Base-by-base conservation (phyloP, 2,888 invertebrate species). In the Stenolophus ochropezus region DNA sequence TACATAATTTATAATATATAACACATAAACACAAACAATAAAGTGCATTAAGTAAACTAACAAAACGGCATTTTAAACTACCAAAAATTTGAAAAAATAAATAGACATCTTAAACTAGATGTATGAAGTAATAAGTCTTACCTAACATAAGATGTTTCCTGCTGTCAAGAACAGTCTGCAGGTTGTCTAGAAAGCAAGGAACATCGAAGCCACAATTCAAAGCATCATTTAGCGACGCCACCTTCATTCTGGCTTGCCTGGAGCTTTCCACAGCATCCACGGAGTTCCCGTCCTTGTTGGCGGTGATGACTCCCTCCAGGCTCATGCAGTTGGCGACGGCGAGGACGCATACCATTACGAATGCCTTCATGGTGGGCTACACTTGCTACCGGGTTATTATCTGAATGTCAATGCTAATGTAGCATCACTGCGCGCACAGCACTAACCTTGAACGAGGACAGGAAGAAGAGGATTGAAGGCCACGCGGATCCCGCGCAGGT, bases 131-230 rank as follows among this genome's bases (percentile, higher is more conserved):
- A n/a, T n/a, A n/a, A n/a, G 25, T 18, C 80, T 86, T 82, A 87
- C 87, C 86, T 79, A 87, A 83, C 21, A 87, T 65, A 8, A 86
- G 84, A 4, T 82, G 84, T 73, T 84, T 84, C 69, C 84, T 83
- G 20, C 83, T 81, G 56, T 85, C 85, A 79, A 87, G 84, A 65
- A 84, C 85, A 71, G 84, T 84, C 16, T 86, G 85, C 2, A 86
- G 86, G 21, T 82, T 85, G 82, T 86, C 85, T 81, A 87, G 73
- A 65, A 87, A 86, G 83, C 87, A 87, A 58, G 82, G 65, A 6
- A 85, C 82, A 79, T 87, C 86, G 11, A 80, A 73, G 8, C 80
- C 80, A 23, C 80, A 80, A 20, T 27, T 53, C 2, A 73, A 20
- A 11, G 73, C 80, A 56, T 80, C 80, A 5, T 47, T 80, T 6